Base-by-base conservation (phyloP, 2,113 vertebrate genomes). In the Promerops cafer region DNA sequence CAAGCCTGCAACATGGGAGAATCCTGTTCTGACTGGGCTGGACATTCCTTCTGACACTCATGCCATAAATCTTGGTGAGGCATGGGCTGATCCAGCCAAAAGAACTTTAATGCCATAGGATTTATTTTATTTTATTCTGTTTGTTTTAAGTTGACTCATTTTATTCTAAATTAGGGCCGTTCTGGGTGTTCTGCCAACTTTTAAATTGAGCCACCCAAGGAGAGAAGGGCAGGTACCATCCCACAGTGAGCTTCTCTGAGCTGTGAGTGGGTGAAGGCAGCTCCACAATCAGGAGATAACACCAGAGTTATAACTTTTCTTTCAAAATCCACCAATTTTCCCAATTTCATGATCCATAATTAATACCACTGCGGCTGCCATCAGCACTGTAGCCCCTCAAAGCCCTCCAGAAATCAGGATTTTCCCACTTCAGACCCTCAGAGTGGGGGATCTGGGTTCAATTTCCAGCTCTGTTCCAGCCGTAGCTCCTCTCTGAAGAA, bases 121-220 rank as follows among this genome's bases (percentile, higher is more conserved):
- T 94, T 96, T 93, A 72, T 96, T 97, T 94, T 44, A 72, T 94
- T 96, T 94, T 64, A 68, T 94, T 74, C 80, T 81, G 78, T 94
- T 96, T 96, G 40, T 89, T 94, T 97, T 70, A 83, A 94, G 70
- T 50, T 5, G 4, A 60, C 71, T 94, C 68, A 56, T 94, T 97
- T 96, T 40, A 35, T 89, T 89, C 79, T 79, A 82, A 93, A 95
- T 89, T 54, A 74, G 69, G 61, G 19, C 82, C 12, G 24, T 75
- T 87, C 87, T 87, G 91, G 90, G 68, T 96, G 28, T 65, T 75
- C 64, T 96, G 95, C 90, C 93, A 94, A 17, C 42, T 75, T 91
- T 83, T 52, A 20, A 79, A 63, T 4, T 2, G 52, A 90, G 89
- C 93, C 94, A 95, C 93, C 94, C 94, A 95, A 66, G 95, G 37